These are phyloP conservation scores for Synanceia verrucosa DNA, from an alignment of 2,797 vertebrate species.

Conservation along the genomic window DNA sequence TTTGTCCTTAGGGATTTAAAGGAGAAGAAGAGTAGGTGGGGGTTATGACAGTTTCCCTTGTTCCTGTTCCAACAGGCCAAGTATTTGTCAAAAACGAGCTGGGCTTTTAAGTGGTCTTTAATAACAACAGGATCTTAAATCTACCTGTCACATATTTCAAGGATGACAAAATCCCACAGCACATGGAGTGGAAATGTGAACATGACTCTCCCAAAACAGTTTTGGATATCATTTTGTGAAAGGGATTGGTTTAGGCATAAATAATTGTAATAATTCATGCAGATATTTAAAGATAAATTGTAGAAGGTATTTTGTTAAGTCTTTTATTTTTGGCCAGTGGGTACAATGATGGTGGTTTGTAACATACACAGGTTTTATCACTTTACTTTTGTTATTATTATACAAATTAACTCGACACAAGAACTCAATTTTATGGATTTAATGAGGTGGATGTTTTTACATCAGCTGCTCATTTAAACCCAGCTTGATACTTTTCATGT, in stretches of 20 bases:
- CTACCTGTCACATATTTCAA: constrained; percentile 64
- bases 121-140: constrained; percentile 69
- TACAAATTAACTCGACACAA: neutral
- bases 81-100: constrained; percentile 66
- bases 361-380: neutral
- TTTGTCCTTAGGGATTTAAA: constrained; percentile 38
- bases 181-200: constrained; percentile 14
- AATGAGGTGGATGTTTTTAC: neutral
- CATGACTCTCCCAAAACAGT: constrained; percentile 14
- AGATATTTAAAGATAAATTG: neutral
- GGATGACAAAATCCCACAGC: constrained; percentile 46
- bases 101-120: constrained; percentile 58
- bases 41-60: constrained; percentile 30
- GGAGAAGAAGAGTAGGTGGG: constrained; percentile 34
- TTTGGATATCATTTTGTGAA: constrained; percentile 26
- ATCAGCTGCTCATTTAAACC: neutral
- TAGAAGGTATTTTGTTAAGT: neutral
- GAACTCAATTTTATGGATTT: constrained; percentile 1
- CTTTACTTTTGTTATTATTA: neutral
- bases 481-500: constrained; percentile 7
- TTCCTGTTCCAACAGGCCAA: constrained; percentile 73
- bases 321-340: neutral
- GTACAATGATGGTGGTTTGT: neutral
- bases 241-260: neutral
- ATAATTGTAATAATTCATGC: constrained; percentile 3